phyloP scores from a whole-genome alignment of 2,888 invertebrate species.

The Cremastobaeus sp. region DNA sequence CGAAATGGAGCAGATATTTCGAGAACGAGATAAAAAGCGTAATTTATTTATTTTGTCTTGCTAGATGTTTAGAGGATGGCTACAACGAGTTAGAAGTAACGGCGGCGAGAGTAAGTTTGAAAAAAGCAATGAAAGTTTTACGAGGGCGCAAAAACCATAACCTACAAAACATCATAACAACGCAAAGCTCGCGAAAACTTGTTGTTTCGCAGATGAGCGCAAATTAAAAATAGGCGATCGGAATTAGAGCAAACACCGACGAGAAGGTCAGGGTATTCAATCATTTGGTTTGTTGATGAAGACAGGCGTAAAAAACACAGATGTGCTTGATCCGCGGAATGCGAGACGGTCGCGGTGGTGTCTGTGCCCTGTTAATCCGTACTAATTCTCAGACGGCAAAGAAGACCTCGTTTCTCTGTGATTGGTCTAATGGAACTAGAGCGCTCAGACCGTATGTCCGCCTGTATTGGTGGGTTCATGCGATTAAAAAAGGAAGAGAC shows the following conservation, averaged over 20 bases:
- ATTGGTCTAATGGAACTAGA: constrained; percentile 63
- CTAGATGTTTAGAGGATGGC: no score
- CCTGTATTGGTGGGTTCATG: constrained; percentile 47
- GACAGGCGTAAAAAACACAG: constrained; percentile 42
- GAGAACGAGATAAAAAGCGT: no score
- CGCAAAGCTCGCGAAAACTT: neutral
- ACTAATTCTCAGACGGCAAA: constrained; percentile 68
- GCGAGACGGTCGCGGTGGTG: constrained; percentile 42
- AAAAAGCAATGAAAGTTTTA: no score
- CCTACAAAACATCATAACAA: neutral
- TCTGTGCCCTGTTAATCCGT: constrained; percentile 65
- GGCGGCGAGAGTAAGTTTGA: no score
- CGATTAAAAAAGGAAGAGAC: constrained; percentile 44
- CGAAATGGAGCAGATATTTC: no score
- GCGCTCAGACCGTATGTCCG: constrained; percentile 55
- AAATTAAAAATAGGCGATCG: constrained; percentile 40
- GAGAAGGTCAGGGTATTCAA: constrained; percentile 29
- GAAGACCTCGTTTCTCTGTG: constrained; percentile 52
- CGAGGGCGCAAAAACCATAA: neutral
- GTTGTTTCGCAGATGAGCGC: neutral
- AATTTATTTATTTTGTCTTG: no score
- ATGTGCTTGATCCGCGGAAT: constrained; percentile 57
- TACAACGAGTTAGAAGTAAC: no score
- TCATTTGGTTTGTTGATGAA: constrained; percentile 44
- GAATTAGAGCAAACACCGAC: constrained; percentile 20